phyloP scores from a whole-genome alignment of 2,113 vertebrate species.

The Telmatochromis sp. region DNA sequence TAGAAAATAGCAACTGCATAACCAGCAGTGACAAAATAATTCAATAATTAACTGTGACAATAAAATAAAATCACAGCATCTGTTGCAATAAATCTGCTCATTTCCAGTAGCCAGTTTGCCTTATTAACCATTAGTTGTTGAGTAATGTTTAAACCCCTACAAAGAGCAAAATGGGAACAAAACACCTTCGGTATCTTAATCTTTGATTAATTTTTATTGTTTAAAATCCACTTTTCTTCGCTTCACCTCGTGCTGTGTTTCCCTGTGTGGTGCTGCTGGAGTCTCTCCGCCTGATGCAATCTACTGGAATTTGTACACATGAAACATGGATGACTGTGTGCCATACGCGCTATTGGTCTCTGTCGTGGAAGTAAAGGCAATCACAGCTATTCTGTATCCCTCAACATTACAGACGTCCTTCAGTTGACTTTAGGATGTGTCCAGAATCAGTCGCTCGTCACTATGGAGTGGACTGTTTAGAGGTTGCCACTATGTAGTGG shows the following conservation, averaged over 20 bases:
- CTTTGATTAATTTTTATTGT: not conserved
- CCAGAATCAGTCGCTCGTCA: accelerated
- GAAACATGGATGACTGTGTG: not conserved
- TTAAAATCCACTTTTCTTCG: not conserved
- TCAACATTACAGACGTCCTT: not conserved
- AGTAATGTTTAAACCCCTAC: not conserved
- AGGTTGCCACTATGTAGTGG: accelerated
- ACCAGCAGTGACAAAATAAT: not conserved
- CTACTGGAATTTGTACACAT: not conserved
- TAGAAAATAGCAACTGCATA: not conserved
- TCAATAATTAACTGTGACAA: not conserved
- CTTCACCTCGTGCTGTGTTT: not conserved
- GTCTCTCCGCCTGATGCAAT: not conserved
- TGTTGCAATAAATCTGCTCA: not conserved
- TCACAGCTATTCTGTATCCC: not conserved
- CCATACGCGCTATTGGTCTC: not conserved
- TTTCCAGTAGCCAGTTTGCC: not conserved
- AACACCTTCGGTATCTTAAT: not conserved
- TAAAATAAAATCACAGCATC: not conserved
- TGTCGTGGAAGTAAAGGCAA: not conserved
- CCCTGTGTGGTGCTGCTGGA: not conserved
- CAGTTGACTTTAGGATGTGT: not conserved
- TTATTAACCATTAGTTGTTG: not conserved
- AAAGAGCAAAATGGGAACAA: not conserved
- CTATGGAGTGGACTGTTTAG: not conserved